These are phyloP conservation scores for Drosophila kepulauana DNA, from an alignment of 1,140 invertebrate genomes.

Conservation along the genomic window DNA sequence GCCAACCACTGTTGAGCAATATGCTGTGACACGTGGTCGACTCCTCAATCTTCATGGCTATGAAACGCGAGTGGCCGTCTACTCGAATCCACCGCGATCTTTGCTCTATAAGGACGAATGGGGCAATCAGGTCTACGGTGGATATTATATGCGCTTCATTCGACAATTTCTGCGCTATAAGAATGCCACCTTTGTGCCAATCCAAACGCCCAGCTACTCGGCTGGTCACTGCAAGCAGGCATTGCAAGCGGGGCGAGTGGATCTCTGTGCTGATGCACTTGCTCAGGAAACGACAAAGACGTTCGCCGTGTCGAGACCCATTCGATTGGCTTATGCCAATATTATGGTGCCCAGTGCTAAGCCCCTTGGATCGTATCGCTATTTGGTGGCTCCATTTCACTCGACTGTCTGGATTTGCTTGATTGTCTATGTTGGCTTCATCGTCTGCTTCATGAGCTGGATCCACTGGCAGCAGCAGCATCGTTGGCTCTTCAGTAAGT, in stretches of 20 bases:
- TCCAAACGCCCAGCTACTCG: conserved; percentile 36
- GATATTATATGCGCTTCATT: conserved; percentile 60
- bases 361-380: conserved; percentile 52
- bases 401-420: conserved; percentile 57
- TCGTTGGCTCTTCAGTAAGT: conserved; percentile 60
- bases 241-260: conserved; percentile 33
- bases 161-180: conserved; percentile 32
- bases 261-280: conserved; percentile 61
- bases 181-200: conserved; percentile 58
- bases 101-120: conserved; percentile 41
- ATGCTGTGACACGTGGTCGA: not conserved
- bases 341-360: conserved; percentile 58
- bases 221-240: conserved; percentile 49
- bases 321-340: conserved; percentile 59
- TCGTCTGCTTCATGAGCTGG: conserved; percentile 55
- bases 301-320: conserved; percentile 41
- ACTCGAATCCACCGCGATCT: conserved; percentile 51
- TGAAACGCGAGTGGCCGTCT: conserved; percentile 51
- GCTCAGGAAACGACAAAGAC: conserved; percentile 16
- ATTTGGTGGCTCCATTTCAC: conserved; percentile 55
- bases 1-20: conserved; percentile 15
- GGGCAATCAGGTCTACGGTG: conserved; percentile 33
- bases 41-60: conserved; percentile 37
- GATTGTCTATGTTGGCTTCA: conserved; percentile 39
- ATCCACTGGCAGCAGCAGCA: conserved; percentile 50